Conservation (phyloP, 2,888 invertebrate species). For the Eupithecia subfuscata region DNA sequence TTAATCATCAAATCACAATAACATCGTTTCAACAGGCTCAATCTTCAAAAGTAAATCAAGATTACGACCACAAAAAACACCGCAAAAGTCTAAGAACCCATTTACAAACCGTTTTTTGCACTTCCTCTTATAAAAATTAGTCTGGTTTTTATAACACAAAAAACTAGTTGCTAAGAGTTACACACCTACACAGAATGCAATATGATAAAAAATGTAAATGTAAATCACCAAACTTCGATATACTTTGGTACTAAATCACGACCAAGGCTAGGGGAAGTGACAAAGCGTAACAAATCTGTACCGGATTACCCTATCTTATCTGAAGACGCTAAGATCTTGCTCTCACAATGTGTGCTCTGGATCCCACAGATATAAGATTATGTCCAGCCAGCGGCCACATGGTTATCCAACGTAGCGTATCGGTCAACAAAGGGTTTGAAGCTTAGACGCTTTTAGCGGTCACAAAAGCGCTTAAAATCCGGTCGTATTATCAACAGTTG, state of each 20-base stretch:
- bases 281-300: constrained; percentile 46
- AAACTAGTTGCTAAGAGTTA: constrained; percentile 23
- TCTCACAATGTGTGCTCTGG: constrained; percentile 37
- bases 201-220: constrained; percentile 19
- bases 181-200: constrained; percentile 19
- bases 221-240: constrained; percentile 30
- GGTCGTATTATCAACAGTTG: neutral
- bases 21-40: constrained; percentile 12
- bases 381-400: constrained; percentile 9
- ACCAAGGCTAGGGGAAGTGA: constrained; percentile 43
- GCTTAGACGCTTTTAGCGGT: constrained; percentile 10
- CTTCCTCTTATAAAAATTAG: constrained; percentile 28
- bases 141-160: constrained; percentile 28
- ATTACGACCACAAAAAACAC: constrained; percentile 25
- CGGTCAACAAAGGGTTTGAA: constrained; percentile 17
- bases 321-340: constrained; percentile 43
- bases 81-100: constrained; percentile 32
- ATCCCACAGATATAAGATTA: constrained; percentile 32
- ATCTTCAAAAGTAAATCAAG: constrained; percentile 30
- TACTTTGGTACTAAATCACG: constrained; percentile 40
- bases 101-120: constrained; percentile 32
- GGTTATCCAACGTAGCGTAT: constrained; percentile 21
- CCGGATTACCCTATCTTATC: constrained; percentile 43
- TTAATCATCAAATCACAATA: constrained; percentile 9
- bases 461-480: constrained; percentile 6